Evolutionary conservation across 2,888 invertebrate genomes (phyloP), one percentile per base, ranked within the genome.

Genomic region (Bombylius major): DNA sequence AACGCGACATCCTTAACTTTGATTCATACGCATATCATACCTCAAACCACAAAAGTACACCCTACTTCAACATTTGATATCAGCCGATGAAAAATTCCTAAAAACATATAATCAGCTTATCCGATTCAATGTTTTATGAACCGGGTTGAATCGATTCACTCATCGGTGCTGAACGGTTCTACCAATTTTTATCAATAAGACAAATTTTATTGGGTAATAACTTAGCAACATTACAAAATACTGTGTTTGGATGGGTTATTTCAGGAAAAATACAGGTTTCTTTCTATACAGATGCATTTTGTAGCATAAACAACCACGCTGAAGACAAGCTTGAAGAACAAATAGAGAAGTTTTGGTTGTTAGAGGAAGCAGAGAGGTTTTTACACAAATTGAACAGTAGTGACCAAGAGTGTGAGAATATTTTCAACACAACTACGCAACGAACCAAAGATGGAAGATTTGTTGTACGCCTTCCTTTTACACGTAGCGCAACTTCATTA

Each of bases 61-160:
- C n/a, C n/a, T n/a, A n/a, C n/a, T n/a, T n/a, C n/a, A n/a, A n/a
- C n/a, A n/a, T n/a, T n/a, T n/a, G n/a, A n/a, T n/a, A n/a, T n/a
- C n/a, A n/a, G n/a, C n/a, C n/a, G n/a, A n/a, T 51, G 51, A n/a
- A 62, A 60, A 14, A 54, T 63, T 56, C 55, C 54, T 5, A 36
- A 1, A 39, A 39, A 48, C 14, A 49, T 50, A 11, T 33, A 50
- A 36, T 7, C 50, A 6, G 50, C n/a, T n/a, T n/a, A n/a, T n/a
- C 55, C 4, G 55, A 55, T 46, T 47, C 50, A 5, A 13, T 33
- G 34, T 46, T 55, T 36, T 50, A 47, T 31, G 45, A 55, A 36
- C 55, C 50, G 11, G 31, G 44, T 5, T 11, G 23, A 5, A 44
- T 55, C 12, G 55, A 55, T 36, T 12, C 45, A 11, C 23, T 50